Conservation (phyloP, 1,140 invertebrate genomes). For the Trichomalopsis sarcophagae region DNA sequence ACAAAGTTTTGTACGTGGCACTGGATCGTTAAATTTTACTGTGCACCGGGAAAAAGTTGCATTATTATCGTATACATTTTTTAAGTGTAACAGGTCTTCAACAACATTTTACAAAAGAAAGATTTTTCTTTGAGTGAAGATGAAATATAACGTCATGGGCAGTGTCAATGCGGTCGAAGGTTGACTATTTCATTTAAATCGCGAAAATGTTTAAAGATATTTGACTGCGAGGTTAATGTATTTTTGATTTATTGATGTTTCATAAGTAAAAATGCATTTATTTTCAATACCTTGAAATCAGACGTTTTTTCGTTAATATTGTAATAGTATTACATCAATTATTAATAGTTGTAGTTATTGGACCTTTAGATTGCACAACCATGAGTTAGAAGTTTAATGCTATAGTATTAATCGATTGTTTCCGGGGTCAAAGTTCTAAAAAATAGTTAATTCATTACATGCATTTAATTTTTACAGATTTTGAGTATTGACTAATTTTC, state of each 20-base stretch:
- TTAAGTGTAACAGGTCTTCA: background rate
- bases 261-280: background rate
- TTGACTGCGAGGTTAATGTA: no score
- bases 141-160: background rate
- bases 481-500: background rate
- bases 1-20: background rate
- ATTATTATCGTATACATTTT: conserved; percentile 10
- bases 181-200: background rate
- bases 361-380: conserved; percentile 17
- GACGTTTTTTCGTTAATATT: background rate
- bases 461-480: no score
- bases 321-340: background rate
- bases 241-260: no score
- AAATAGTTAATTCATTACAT: no score
- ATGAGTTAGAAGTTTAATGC: background rate
- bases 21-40: background rate
- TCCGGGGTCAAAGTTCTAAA: no score
- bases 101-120: conserved; percentile 19
- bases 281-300: background rate
- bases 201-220: background rate
- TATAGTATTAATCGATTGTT: no score
- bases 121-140: background rate
- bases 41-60: background rate
- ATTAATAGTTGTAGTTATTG: background rate
- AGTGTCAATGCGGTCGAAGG: conserved; percentile 5